A percentile compares a stretch with the other conserved stretches of the same genome.
phyloP scores from a whole-genome alignment of 2,888 invertebrate species.

The Trilocha varians region DNA sequence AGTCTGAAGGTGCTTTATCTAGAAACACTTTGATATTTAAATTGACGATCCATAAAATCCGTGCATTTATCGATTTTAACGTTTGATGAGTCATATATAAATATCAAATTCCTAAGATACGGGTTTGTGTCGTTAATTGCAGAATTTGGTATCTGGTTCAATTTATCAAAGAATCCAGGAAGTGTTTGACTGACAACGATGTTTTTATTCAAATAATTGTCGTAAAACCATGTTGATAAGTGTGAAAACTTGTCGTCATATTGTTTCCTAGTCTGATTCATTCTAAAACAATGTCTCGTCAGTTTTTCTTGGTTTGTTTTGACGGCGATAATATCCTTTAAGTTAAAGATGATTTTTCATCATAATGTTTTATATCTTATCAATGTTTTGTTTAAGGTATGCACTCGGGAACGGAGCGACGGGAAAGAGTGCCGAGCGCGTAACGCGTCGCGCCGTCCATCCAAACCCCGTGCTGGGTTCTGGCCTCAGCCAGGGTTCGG shows the following conservation, averaged over 20 bases:
- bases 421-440: no score
- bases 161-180: slow-evolving; percentile 27
- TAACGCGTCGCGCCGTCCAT: no score
- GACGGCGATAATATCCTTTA: no score
- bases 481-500: no score
- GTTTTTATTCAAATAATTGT: slow-evolving; percentile 17
- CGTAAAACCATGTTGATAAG: slow-evolving; percentile 16
- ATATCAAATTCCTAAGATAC: slow-evolving; percentile 20
- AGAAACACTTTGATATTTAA: neutral
- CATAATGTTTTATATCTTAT: no score
- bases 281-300: neutral
- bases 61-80: slow-evolving; percentile 5
- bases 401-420: no score
- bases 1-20: neutral
- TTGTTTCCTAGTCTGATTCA: neutral
- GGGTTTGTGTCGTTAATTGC: slow-evolving; percentile 7
- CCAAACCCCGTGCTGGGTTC: no score
- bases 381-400: no score
- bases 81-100: slow-evolving; percentile 8
- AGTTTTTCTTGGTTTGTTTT: no score
- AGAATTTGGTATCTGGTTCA: slow-evolving; percentile 8
- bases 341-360: no score
- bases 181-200: slow-evolving; percentile 18
- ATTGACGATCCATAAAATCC: neutral
- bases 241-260: slow-evolving; percentile 6